These are phyloP conservation scores for Spheniscus mendiculus DNA, from an alignment of 2,113 vertebrate genomes.

Conservation along the genomic window DNA sequence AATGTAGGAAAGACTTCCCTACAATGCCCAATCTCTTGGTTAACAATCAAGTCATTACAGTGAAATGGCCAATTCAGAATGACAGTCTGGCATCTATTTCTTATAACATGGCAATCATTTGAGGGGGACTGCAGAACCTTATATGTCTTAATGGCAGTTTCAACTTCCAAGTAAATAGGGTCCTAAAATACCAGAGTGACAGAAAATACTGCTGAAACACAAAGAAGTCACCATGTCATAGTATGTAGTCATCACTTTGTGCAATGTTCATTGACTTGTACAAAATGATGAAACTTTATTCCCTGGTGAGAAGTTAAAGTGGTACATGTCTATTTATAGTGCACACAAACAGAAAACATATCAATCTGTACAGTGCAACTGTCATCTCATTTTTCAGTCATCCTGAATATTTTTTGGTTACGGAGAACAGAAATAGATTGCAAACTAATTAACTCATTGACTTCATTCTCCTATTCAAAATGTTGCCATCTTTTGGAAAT, in stretches of 20 bases:
- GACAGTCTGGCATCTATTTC: not conserved
- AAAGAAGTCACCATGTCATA: not conserved
- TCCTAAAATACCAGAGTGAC: not conserved
- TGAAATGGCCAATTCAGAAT: not conserved
- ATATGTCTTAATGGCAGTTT: not conserved
- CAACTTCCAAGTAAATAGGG: not conserved
- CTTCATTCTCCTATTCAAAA: slow-evolving; percentile 2
- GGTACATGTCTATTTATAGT: slow-evolving; percentile 1
- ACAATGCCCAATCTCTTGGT: not conserved
- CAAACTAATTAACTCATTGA: not conserved
- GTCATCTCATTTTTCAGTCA: not conserved
- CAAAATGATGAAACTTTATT: slow-evolving; percentile 7
- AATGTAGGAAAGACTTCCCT: not conserved
- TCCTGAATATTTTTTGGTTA: slow-evolving; percentile 8
- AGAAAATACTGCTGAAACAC: slow-evolving; percentile 38
- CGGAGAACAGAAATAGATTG: not conserved
- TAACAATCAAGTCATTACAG: not conserved
- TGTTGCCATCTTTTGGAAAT: not conserved
- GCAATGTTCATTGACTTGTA: slow-evolving; percentile 26
- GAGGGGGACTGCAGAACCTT: not conserved
- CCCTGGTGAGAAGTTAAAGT: slow-evolving; percentile 9
- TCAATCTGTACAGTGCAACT: not conserved
- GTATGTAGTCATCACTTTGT: slow-evolving; percentile 24
- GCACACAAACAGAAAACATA: not conserved
- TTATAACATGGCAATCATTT: not conserved